Base-by-base conservation (phyloP, 1,140 invertebrate species). In the Apis laboriosa region DNA sequence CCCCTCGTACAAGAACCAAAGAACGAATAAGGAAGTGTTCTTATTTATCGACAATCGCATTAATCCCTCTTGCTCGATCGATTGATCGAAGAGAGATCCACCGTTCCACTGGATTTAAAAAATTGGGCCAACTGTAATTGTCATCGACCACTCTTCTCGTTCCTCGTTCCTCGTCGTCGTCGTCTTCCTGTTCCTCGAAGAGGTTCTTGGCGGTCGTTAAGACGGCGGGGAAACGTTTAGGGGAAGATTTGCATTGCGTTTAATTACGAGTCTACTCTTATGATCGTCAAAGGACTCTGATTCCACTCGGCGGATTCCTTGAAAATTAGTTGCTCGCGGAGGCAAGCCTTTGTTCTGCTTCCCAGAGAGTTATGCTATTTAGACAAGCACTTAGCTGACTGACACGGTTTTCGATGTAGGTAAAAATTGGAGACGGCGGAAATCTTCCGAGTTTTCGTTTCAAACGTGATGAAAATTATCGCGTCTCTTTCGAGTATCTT, bases 321-420 rank as follows among this genome's bases (percentile, higher is more conserved):
- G 53, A 51, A 34, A 51, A 61, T 66, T 77, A 76, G 74, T 76
- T 34, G 74, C 60, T 66, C 34, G 60, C n/a, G 11, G 51, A 43
- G 15, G 51, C 24, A 7, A 15, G 49, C 19, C 51, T 77, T 55
- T 66, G 61, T 66, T 66, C 28, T 9, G 21, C 43, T 24, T 60
- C 72, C 34, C 4, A 7, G 56, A 75, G 28, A 63, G 72, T 49
- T 60, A 49, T 13, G 56, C 34, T 61, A 75, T 75, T 75, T 75
- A 75, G 72, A 74, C 55, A 74, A 74, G 72, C 72, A 60, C 21
- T 74, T 74, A 74, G 13, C 72, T 74, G n/a, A 43, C 72, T 74
- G 56, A 60, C 72, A 74, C 72, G 34, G 34, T 58, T 58, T 60
- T 60, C 56, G n/a, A 60, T n/a, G 0, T 24, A 24, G 34, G 34